Evolutionary conservation across 2,113 vertebrate genomes (phyloP).

Genomic region (Onychostruthus taczanowskii): DNA sequence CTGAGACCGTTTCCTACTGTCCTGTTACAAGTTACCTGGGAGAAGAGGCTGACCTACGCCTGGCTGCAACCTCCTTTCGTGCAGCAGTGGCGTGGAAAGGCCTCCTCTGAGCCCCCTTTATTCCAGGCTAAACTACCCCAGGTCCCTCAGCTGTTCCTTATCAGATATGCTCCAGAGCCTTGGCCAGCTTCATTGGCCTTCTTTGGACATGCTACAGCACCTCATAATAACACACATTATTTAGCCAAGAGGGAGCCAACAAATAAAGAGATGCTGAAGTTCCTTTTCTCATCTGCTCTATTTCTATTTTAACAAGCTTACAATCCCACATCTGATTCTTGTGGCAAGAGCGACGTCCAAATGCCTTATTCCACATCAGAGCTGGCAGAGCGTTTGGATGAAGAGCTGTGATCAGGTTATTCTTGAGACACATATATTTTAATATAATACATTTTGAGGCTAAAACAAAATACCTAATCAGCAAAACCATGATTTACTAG

Average conservation of each 20-base stretch:
- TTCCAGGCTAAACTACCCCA: background rate
- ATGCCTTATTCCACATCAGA: background rate
- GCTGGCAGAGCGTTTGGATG: background rate
- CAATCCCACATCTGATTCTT: background rate
- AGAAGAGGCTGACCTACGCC: background rate
- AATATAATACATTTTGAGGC: background rate
- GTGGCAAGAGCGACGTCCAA: background rate
- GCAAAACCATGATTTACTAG: background rate
- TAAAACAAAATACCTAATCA: conserved; percentile 19
- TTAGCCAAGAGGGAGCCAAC: background rate
- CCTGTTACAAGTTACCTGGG: too few relatives aligned
- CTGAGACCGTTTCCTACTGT: background rate
- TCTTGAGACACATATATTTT: background rate
- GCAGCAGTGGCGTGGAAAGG: background rate
- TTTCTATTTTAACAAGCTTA: background rate
- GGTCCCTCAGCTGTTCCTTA: background rate
- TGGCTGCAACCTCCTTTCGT: background rate
- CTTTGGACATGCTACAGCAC: background rate
- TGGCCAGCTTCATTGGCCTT: background rate
- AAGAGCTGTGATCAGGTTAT: background rate
- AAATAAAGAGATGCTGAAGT: background rate
- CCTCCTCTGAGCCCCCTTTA: background rate
- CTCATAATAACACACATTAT: background rate
- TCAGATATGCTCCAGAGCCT: fast-evolving
- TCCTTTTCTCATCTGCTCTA: background rate